A percentile compares a stretch with the other conserved stretches of the same genome.
Conservation (phyloP, 2,888 invertebrate genomes). For the Plebejus melissa region DNA sequence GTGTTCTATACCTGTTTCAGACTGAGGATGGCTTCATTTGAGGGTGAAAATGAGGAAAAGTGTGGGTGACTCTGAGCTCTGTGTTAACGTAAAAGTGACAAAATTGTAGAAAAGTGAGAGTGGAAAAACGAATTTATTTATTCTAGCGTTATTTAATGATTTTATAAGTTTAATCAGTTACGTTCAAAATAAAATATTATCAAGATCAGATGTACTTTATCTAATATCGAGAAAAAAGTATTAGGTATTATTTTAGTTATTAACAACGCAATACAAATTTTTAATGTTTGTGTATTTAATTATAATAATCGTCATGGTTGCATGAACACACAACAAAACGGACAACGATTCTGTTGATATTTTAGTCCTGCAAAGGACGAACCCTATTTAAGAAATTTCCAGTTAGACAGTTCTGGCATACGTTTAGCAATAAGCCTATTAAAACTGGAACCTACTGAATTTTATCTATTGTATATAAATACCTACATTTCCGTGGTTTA, state of each 20-base stretch:
- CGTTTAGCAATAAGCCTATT: not conserved
- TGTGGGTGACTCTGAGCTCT: too few species aligned
- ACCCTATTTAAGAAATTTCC: not conserved
- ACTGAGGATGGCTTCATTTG: not conserved
- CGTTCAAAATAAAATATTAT: too few species aligned
- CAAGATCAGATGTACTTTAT: too few species aligned
- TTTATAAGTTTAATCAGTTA: too few species aligned
- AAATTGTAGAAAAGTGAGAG: too few species aligned
- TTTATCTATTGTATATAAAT: not conserved
- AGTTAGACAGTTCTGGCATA: not conserved
- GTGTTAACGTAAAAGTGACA: too few species aligned
- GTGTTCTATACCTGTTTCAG: not conserved
- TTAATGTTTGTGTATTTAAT: slow-evolving; percentile 11
- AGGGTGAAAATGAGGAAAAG: not conserved
- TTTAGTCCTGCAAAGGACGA: not conserved
- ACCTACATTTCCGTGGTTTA: not conserved
- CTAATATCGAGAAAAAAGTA: not conserved
- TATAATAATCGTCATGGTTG: slow-evolving; percentile 17
- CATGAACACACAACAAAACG: not conserved
- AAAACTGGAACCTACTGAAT: too few species aligned
- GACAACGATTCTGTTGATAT: not conserved
- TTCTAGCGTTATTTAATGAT: too few species aligned
- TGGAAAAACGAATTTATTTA: too few species aligned
- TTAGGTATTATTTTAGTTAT: not conserved
- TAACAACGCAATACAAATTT: not conserved